phyloP scores from a whole-genome alignment of 2,113 vertebrate species.

The Corythornis cristatus region DNA sequence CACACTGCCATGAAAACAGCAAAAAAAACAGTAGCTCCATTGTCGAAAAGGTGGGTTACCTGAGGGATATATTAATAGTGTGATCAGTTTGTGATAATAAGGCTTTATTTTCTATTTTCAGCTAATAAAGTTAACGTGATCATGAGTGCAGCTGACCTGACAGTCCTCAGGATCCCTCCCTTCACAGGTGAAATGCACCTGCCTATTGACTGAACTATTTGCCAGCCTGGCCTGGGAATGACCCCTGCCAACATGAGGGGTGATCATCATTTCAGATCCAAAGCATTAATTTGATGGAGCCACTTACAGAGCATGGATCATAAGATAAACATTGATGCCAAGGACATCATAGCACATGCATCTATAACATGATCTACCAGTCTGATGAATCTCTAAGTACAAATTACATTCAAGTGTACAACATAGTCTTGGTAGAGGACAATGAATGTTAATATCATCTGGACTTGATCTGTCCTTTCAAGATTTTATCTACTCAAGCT shows the following conservation, averaged over 20 bases:
- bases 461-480: background rate
- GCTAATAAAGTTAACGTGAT: background rate
- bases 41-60: conserved; percentile 97
- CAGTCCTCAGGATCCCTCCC: background rate
- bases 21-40: conserved; percentile 95
- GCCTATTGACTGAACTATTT: background rate
- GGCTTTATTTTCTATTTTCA: background rate
- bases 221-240: background rate
- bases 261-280: background rate
- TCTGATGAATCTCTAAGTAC: background rate
- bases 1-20: conserved; percentile 99
- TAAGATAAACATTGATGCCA: background rate
- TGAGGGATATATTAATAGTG: conserved; percentile 54
- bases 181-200: background rate
- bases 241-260: background rate
- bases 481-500: background rate
- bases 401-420: background rate
- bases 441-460: background rate
- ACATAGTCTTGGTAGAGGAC: background rate
- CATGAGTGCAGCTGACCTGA: background rate
- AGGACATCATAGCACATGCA: background rate
- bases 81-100: background rate
- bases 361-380: background rate
- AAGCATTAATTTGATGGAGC: background rate
- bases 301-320: background rate